phyloP scores from a whole-genome alignment of 2,113 vertebrate genomes.

The Seriola quinqueradiata region DNA sequence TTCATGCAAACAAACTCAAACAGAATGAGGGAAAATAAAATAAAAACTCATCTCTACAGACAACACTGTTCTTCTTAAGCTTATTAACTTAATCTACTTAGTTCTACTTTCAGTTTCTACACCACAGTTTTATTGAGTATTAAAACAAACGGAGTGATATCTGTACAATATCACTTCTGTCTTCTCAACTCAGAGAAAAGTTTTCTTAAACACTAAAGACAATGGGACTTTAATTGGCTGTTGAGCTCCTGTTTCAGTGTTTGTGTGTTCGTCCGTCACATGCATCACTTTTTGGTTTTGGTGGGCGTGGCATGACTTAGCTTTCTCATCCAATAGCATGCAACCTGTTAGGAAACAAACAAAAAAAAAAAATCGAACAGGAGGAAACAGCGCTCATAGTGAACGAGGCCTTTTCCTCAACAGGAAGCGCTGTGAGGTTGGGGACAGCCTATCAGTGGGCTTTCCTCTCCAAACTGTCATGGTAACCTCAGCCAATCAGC shows the following conservation, averaged over 20 bases:
- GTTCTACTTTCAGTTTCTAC: neutral
- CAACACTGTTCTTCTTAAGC: neutral
- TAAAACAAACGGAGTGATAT: neutral
- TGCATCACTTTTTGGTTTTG: slow-evolving; percentile 61
- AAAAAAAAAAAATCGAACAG: slow-evolving; percentile 5
- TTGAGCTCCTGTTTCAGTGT: slow-evolving; percentile 26
- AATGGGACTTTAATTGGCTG: neutral
- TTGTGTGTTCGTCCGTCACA: slow-evolving; percentile 51
- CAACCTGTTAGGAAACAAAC: slow-evolving; percentile 44
- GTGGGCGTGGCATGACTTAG: slow-evolving; percentile 19
- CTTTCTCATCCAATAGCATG: slow-evolving; percentile 74
- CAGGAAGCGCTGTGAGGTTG: slow-evolving; percentile 41
- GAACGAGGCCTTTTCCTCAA: slow-evolving; percentile 45
- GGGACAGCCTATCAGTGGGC: slow-evolving; percentile 46
- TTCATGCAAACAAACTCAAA: slow-evolving; percentile 53
- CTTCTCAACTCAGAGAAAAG: neutral
- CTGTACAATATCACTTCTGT: neutral
- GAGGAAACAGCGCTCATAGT: slow-evolving; percentile 43
- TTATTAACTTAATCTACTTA: neutral
- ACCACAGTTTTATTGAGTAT: neutral
- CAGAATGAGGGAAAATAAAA: neutral
- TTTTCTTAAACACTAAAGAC: neutral
- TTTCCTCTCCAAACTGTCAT: slow-evolving; percentile 79
- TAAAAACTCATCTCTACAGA: neutral
- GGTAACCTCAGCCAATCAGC: slow-evolving; percentile 45